Base-by-base conservation (phyloP, 2,113 vertebrate species). In the Phasianus colchicus region DNA sequence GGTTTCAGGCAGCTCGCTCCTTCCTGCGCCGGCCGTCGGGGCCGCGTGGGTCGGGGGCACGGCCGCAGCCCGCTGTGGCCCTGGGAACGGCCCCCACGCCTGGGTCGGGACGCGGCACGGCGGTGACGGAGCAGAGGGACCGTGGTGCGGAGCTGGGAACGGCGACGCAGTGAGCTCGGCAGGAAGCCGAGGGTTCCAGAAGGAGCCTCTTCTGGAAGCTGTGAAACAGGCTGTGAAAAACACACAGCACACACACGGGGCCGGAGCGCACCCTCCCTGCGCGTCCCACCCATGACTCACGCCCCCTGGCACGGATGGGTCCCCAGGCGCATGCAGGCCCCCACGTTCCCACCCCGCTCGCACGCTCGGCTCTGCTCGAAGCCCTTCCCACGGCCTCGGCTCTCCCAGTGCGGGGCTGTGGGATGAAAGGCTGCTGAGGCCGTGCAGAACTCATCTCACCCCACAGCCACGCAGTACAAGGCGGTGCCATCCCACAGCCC, bases 141-240 rank as follows among this genome's bases (percentile, higher is more conserved):
- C 69, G 77, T 3, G 3, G 6, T 0, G 5, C 10, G 74, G 91
- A 84, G 91, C 86, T 55, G 66, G 78, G 93, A 84, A 70, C 32
- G 29, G 52, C 52, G 15, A 29, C 15, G 15, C 52, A 54, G 57
- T 76, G 88, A 22, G 78, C 78, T 25, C 66, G 89, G 89, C 82
- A 85, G 93, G 88, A 81, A 94, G 94, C 83, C 75, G 83, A 89
- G 70, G 25, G 90, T 94, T 96, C 92, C 88, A 94, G 89, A 90
- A 86, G 5, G 50, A 94, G 95, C 91, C 92, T 92, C 65, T 90
- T 95, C 95, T 97, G 96, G 97, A 97, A 97, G 95, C 94, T 70
- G 88, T 72, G 90, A 97, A 96, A 93, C 48, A 77, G 92, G 88
- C 86, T 94, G 95, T 79, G 75, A 95, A 63, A 63, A 38, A 22